Evolutionary conservation across 2,888 invertebrate species (phyloP).

Genomic region (Caenorhabditis macrosperma): DNA sequence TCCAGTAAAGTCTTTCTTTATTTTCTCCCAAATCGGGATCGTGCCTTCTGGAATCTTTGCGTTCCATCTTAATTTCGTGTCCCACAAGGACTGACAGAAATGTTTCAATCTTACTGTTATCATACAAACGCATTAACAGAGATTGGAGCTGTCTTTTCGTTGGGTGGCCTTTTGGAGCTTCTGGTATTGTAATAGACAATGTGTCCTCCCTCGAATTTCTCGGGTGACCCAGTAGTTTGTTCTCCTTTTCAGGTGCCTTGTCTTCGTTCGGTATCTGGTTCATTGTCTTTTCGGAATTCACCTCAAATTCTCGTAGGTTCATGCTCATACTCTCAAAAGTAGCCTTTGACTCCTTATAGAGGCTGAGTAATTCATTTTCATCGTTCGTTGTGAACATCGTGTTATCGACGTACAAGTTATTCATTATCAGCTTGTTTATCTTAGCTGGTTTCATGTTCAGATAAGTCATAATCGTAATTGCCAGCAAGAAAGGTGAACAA

Average conservation of each 20-base stretch:
- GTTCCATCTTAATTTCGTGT: conserved; percentile 22
- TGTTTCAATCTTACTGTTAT: conserved; percentile 15
- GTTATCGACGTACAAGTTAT: conserved; percentile 57
- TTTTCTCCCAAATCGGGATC: no score
- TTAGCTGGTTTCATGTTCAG: neutral
- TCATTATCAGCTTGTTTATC: neutral
- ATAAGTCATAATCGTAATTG: conserved; percentile 52
- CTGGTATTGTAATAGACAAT: no score
- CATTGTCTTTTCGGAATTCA: no score
- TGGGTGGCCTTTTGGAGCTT: no score
- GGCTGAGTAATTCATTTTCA: neutral
- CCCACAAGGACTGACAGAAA: conserved; percentile 32
- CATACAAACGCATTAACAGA: no score
- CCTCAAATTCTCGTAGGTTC: no score
- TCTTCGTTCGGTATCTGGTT: no score
- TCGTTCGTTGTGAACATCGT: conserved; percentile 20
- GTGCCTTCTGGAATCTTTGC: conserved; percentile 42
- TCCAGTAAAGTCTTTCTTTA: no score
- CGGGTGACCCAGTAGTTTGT: no score
- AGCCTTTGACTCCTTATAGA: neutral
- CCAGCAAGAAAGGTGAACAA: conserved; percentile 59
- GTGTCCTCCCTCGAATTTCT: no score
- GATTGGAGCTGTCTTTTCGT: no score
- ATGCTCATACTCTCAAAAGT: neutral
- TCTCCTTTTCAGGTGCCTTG: no score